Evolutionary conservation across 1,140 invertebrate species (phyloP), one percentile per base, ranked within the genome.

Genomic region (Drosophila repletoides): DNA sequence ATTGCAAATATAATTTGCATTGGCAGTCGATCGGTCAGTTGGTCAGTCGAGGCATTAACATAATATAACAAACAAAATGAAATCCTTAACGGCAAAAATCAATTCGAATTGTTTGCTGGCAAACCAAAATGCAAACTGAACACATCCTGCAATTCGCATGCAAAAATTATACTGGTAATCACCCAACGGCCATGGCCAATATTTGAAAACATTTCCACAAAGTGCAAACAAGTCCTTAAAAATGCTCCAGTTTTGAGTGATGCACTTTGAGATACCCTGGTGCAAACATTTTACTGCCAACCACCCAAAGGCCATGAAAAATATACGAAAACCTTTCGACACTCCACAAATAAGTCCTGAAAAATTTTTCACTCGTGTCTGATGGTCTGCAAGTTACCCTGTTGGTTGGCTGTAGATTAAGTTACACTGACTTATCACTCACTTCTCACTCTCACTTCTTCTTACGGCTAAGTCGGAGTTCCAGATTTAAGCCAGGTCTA

Each of bases 1-100:
- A 64, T 64, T 63, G 59, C 17, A 43, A 64, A 64, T 64, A 64
- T 63, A 52, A 68, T 68, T 68, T 63, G 29, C 40, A 45, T 45
- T 38, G 56, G 15, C 64, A 60, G 22, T 31, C 34, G 43, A 46
- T 26, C 31, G 31, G 17, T 45, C 49, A 55, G 15, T 34, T 45
- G 53, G 26, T 38, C 41, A 48, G 45, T 38, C 15, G 19, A 5
- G 7, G 12, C 31, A 60, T 67, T 63, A 69, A 64, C 49, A 64
- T 53, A 63, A 68, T 63, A 45, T 53, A 12, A 40, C 36, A 49
- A 46, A n/a, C n/a, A n/a, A 52, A 56, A 58, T 49, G 26, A 31
- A 56, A 66, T 59, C 26, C 43, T 41, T 24, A 66, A 59, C 43
- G 12, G 26, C 33, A 29, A 28, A 61, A 67, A 48, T 53, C 38